Evolutionary conservation across 2,888 invertebrate genomes (phyloP), one percentile per base, ranked within the genome.

Genomic region (Acanthosoma haemorrhoidale): DNA sequence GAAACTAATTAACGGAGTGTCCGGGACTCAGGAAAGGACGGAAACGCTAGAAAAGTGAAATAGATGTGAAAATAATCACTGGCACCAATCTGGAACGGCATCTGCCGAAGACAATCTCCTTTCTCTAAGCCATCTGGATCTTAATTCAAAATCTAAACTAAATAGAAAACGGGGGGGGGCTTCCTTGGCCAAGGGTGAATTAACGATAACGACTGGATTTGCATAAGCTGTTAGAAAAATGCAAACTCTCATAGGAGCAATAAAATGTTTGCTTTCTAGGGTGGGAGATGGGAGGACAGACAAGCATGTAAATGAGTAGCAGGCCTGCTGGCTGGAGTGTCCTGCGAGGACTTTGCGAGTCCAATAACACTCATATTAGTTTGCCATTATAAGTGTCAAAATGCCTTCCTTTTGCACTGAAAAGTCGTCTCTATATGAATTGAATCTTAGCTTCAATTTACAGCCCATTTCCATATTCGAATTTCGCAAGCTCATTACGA

Each of bases 181-280:
- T n/a, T n/a, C n/a, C n/a, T n/a, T n/a, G n/a, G n/a, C n/a, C n/a
- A n/a, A n/a, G n/a, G n/a, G n/a, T n/a, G n/a, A n/a, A n/a, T n/a
- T n/a, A n/a, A n/a, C n/a, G 51, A 51, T 51, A 51, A 25, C 25
- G 51, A 0, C 2, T 2, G 25, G n/a, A 51, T 51, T 51, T 25
- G 29, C 51, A 51, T 51, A 51, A 51, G 51, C 51, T n/a, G 51
- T 51, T 25, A 25, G 51, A 51, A 51, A 51, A 51, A 51, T 51
- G 51, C 51, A 51, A 25, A 51, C n/a, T n/a, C 25, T n/a, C 5
- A 21, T n/a, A n/a, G n/a, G 51, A 1, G 25, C 51, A 51, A 51
- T 51, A 51, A 51, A 51, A 51, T 51, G 51, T 21, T 51, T 2
- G n/a, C 51, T 25, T n/a, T 25, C 51, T 51, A 13, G n/a, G n/a